Percentiles rank a stretch among this genome's conserved stretches.
phyloP scores from a whole-genome alignment of 92 coral and sea anemone genomes.

The Pocillopora meandrina region DNA sequence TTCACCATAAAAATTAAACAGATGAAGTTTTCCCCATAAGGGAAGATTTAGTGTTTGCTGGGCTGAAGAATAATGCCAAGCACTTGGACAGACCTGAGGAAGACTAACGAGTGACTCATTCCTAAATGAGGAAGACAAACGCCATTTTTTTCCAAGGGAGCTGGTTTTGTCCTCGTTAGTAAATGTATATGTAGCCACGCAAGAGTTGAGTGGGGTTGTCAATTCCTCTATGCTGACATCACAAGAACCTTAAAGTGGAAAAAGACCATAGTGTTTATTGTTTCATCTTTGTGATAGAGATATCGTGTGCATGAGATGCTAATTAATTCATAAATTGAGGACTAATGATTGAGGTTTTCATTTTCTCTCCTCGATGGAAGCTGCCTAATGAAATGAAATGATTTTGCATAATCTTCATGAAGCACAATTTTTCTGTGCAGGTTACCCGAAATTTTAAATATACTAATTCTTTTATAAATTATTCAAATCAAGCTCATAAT shows the following conservation, averaged over 20 bases:
- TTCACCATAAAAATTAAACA: slow-evolving; percentile 7
- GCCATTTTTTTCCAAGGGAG: slow-evolving; percentile 42
- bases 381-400: too few relatives aligned
- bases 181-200: slow-evolving; percentile 24
- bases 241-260: slow-evolving; percentile 30
- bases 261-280: background rate
- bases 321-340: too few relatives aligned
- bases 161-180: slow-evolving; percentile 34
- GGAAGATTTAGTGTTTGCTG: slow-evolving; percentile 19
- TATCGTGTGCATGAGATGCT: background rate
- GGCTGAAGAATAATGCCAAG: slow-evolving; percentile 47
- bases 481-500: too few relatives aligned
- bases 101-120: background rate
- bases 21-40: slow-evolving; percentile 19
- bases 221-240: slow-evolving; percentile 3
- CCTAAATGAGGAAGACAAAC: background rate
- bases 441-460: too few relatives aligned
- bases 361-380: too few relatives aligned
- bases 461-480: too few relatives aligned
- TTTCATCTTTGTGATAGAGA: background rate
- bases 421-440: too few relatives aligned
- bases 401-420: too few relatives aligned
- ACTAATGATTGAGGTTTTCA: too few relatives aligned
- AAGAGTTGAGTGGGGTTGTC: slow-evolving; percentile 21
- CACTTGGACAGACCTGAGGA: slow-evolving; percentile 18